Evolutionary conservation across 92 coral and sea anemone species (phyloP).

Genomic region (Parazoanthus swiftii): DNA sequence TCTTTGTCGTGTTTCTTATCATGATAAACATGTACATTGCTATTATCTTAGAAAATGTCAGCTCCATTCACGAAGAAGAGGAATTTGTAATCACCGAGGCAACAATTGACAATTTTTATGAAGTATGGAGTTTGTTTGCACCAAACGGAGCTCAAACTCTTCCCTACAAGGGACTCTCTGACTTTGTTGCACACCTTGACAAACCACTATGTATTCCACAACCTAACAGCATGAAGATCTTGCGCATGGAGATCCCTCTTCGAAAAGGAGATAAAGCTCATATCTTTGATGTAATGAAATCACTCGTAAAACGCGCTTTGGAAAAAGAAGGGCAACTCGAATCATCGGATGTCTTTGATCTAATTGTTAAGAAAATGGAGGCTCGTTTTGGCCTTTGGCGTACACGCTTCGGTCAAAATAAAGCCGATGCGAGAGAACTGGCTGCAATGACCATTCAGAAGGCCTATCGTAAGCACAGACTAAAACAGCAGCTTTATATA

Average conservation of each 20-base stretch:
- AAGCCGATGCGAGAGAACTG: slow-evolving; percentile 16
- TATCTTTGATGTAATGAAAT: slow-evolving; percentile 88
- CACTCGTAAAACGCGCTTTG: slow-evolving; percentile 74
- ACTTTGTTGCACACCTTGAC: slow-evolving; percentile 79
- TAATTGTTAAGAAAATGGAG: slow-evolving; percentile 81
- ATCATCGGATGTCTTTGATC: slow-evolving; percentile 84
- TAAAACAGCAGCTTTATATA: neutral
- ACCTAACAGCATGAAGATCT: slow-evolving; percentile 69
- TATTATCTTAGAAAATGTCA: slow-evolving; percentile 86
- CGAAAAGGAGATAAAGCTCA: slow-evolving; percentile 89
- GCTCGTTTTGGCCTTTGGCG: slow-evolving; percentile 54
- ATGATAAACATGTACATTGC: slow-evolving; percentile 99
- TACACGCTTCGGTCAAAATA: neutral
- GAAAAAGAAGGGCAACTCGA: slow-evolving; percentile 82
- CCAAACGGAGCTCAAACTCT: slow-evolving; percentile 84
- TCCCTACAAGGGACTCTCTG: slow-evolving; percentile 69
- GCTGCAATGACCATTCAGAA: slow-evolving; percentile 39
- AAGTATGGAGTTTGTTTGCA: slow-evolving; percentile 79
- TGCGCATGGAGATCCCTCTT: slow-evolving; percentile 74
- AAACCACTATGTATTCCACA: slow-evolving; percentile 85
- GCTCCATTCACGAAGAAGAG: slow-evolving; percentile 85
- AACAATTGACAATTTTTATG: slow-evolving; percentile 81
- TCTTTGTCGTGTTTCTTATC: slow-evolving; percentile 76
- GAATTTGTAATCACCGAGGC: slow-evolving; percentile 86
- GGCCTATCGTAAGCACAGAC: slow-evolving; percentile 30